These are phyloP conservation scores for Embiotoca jacksoni DNA, from an alignment of 2,113 vertebrate genomes.

Conservation along the genomic window DNA sequence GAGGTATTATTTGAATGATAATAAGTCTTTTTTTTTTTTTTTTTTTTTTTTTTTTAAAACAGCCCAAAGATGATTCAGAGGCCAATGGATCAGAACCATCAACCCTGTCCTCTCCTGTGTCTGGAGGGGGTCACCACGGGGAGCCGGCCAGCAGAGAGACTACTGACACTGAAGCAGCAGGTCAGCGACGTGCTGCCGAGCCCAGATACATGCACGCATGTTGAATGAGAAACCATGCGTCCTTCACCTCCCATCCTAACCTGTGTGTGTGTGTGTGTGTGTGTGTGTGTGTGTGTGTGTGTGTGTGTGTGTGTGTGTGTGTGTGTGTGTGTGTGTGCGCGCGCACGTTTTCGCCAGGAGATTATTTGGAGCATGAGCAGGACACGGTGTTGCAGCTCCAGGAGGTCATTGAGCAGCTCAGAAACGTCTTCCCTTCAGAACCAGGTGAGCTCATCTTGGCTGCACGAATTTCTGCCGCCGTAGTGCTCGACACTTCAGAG, in stretches of 20 bases:
- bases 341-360: conserved; percentile 81
- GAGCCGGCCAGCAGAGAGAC: conserved; percentile 88
- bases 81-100: conserved; percentile 90
- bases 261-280: conserved; percentile 24
- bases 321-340: conserved; percentile 19
- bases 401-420: conserved; percentile 97
- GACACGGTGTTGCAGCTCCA: conserved; percentile 95
- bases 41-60: conserved; percentile 8
- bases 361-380: conserved; percentile 88
- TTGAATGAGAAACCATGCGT: conserved; percentile 20
- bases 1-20: conserved; percentile 33
- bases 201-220: conserved; percentile 18
- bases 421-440: conserved; percentile 92
- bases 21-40: conserved; percentile 35
- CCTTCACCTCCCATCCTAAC: background rate
- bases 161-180: conserved; percentile 92
- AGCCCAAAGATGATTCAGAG: conserved; percentile 92
- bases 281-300: conserved; percentile 18
- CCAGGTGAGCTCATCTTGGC: conserved; percentile 65
- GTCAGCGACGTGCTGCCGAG: conserved; percentile 75
- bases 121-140: conserved; percentile 86
- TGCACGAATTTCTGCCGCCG: conserved; percentile 4
- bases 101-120: conserved; percentile 91
- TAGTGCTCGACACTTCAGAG: conserved; percentile 4
- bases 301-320: background rate